These are phyloP conservation scores for Cylindroiulus punctatus DNA, from an alignment of 2,888 invertebrate species.

Conservation along the genomic window DNA sequence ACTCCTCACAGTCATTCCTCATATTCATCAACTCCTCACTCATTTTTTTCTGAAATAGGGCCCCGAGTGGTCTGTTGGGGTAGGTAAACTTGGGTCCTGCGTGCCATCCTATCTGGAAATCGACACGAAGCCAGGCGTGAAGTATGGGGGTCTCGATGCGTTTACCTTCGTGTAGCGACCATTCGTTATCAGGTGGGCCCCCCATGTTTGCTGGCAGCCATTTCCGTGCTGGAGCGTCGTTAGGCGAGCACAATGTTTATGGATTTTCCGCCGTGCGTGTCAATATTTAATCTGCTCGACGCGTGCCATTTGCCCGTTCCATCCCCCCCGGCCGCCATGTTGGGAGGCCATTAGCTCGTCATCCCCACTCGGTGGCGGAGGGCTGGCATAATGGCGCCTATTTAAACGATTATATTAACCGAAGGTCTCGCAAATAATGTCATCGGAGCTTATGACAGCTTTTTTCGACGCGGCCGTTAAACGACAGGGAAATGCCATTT, in stretches of 20 bases:
- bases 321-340: slow-evolving; percentile 5
- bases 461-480: slow-evolving; percentile 1
- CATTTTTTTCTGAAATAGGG: too few species aligned
- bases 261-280: slow-evolving; percentile 17
- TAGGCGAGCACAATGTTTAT: slow-evolving; percentile 13
- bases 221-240: neutral
- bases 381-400: slow-evolving; percentile 34
- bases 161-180: slow-evolving; percentile 20
- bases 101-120: neutral
- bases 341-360: slow-evolving; percentile 22
- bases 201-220: slow-evolving; percentile 22
- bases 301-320: slow-evolving; percentile 37
- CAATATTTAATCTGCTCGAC: slow-evolving; percentile 38
- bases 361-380: slow-evolving; percentile 11
- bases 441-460: slow-evolving; percentile 34
- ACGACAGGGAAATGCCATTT: slow-evolving; percentile 1
- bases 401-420: slow-evolving; percentile 42
- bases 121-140: slow-evolving; percentile 33
- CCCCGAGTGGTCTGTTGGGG: too few species aligned
- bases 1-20: too few species aligned
- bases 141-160: slow-evolving; percentile 22
- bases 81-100: neutral
- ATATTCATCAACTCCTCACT: too few species aligned
- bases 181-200: neutral
- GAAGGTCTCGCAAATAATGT: slow-evolving; percentile 25